phyloP scores from a whole-genome alignment of 2,888 invertebrate genomes.

The Platycheirus rosarum region DNA sequence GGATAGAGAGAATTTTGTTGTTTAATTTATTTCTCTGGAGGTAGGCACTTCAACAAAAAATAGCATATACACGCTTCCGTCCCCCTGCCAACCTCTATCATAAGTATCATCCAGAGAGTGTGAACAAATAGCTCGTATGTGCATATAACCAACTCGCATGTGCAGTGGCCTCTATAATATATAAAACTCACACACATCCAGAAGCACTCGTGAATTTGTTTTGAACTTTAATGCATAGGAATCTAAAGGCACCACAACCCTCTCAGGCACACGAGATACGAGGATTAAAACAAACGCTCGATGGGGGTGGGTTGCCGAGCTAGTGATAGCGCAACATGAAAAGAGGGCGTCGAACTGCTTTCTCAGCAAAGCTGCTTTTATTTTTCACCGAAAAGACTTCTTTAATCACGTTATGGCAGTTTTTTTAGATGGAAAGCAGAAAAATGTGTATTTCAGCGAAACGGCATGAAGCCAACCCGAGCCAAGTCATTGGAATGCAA shows the following conservation, averaged over 20 bases:
- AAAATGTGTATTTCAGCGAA: constrained; percentile 52
- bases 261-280: background rate
- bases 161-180: constrained; percentile 68
- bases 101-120: constrained; percentile 47
- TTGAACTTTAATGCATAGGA: constrained; percentile 51
- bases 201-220: constrained; percentile 21
- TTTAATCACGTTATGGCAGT: constrained; percentile 60
- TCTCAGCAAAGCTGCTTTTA: constrained; percentile 55
- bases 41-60: background rate
- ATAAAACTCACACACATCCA: constrained; percentile 7
- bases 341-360: constrained; percentile 66
- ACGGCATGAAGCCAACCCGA: constrained; percentile 18
- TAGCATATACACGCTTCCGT: background rate
- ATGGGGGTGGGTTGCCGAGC: constrained; percentile 25
- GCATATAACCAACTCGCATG: constrained; percentile 51
- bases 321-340: constrained; percentile 43
- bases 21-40: background rate
- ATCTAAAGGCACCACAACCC: constrained; percentile 22
- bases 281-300: constrained; percentile 12
- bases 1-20: constrained; percentile 8
- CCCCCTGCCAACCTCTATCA: constrained; percentile 28
- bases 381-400: constrained; percentile 2
- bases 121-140: constrained; percentile 47
- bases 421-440: constrained; percentile 34
- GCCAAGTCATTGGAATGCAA: constrained; percentile 33